Evolutionary conservation across 2,888 invertebrate genomes (phyloP).

Genomic region (Aquatica leii): DNA sequence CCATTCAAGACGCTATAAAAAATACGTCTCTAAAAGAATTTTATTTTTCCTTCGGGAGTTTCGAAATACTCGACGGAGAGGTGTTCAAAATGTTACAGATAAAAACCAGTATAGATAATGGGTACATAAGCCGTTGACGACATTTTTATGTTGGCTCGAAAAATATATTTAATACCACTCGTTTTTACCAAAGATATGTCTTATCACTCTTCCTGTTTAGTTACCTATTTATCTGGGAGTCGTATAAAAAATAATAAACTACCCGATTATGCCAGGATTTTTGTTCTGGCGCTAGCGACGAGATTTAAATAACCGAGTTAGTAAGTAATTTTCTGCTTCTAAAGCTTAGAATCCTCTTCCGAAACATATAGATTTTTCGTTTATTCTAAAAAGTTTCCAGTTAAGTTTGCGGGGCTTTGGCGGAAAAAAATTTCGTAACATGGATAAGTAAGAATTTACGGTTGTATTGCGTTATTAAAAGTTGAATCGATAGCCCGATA

Average conservation of each 20-base stretch:
- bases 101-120: slow-evolving; percentile 31
- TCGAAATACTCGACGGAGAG: slow-evolving; percentile 19
- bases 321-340: slow-evolving; percentile 20
- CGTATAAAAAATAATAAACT: slow-evolving; percentile 19
- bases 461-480: neutral
- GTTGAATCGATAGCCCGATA: neutral
- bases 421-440: neutral
- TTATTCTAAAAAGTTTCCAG: slow-evolving; percentile 20
- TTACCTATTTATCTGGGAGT: neutral
- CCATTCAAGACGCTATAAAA: slow-evolving; percentile 11
- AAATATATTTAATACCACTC: slow-evolving; percentile 22
- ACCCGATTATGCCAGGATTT: neutral
- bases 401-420: neutral
- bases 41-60: slow-evolving; percentile 27
- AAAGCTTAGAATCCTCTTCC: slow-evolving; percentile 2
- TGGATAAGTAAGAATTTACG: slow-evolving; percentile 6
- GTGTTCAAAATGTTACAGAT: slow-evolving; percentile 26
- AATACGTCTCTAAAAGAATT: slow-evolving; percentile 14
- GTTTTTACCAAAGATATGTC: slow-evolving; percentile 4
- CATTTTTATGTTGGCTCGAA: slow-evolving; percentile 25
- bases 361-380: slow-evolving; percentile 17
- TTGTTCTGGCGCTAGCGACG: neutral
- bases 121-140: slow-evolving; percentile 23
- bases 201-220: slow-evolving; percentile 17
- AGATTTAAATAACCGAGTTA: slow-evolving; percentile 23